Evolutionary conservation across 2,888 invertebrate species (phyloP), one percentile per base, ranked within the genome.

Genomic region (Atrina japonica): DNA sequence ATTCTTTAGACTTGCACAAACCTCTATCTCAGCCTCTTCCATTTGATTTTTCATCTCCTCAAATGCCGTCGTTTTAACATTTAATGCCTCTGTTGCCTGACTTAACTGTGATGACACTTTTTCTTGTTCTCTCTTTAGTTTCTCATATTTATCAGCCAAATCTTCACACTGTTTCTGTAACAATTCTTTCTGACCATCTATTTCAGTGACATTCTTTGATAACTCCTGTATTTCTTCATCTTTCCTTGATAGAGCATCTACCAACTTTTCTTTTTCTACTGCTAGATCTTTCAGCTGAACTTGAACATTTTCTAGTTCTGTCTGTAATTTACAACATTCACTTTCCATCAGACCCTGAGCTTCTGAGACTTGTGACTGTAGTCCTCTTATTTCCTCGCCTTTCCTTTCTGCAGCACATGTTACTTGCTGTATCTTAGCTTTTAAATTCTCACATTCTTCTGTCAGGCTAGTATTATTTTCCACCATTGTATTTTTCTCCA

Each of bases 281-380:
- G 23, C 21, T 9, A 65, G 49, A 40, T 45, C 40, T 29, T 49
- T 58, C 23, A 60, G 29, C 49, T 73, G 65, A 35, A 61, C 53
- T 21, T 66, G 55, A 6, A 71, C 23, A 21, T 68, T 74, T 50
- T 80, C 78, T 9, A 71, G 7, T 18, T 82, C 78, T 66, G 74
- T 75, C 68, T 78, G 73, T 30, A 86, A 40, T 55, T 70, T 66
- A 23, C 73, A 70, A 68, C 73, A 63, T 78, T 83, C 59, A 67
- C 78, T 65, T 67, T 68, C 66, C 66, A 64, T 47, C 71, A 61
- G 40, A 47, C 68, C 66, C 21, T 73, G 49, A 25, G 61, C 2
- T 40, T 53, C 30, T 14, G 27, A 35, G 6, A 72, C 40, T 16
- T 72, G 25, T 9, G 23, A n/a, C 21, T 58, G 47, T 11, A 58